Percentiles rank a stretch among this genome's conserved stretches.
Evolutionary conservation across 30 jellyfish, hydroid and myxozoan genomes (phyloP).

Genomic region (Hydractinia echinata): DNA sequence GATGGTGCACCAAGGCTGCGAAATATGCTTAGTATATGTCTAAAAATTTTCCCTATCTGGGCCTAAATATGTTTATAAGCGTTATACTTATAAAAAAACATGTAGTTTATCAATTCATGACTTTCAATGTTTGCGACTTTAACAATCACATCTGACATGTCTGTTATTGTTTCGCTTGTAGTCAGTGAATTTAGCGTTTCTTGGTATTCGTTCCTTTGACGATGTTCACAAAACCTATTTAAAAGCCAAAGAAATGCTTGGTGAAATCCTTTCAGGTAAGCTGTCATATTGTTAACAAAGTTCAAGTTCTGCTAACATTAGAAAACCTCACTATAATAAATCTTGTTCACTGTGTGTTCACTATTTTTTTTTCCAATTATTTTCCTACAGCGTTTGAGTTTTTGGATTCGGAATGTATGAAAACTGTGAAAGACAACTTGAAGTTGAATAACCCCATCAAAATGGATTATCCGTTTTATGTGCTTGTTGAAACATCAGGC

Average conservation of each 20-base stretch:
- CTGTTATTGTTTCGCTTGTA: not conserved
- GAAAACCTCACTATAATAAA: no score
- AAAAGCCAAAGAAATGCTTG: constrained; percentile 75
- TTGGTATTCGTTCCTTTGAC: constrained; percentile 77
- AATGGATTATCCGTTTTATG: constrained; percentile 72
- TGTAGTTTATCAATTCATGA: no score
- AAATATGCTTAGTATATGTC: no score
- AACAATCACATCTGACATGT: no score
- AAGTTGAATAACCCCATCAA: constrained; percentile 53
- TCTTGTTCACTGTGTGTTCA: no score
- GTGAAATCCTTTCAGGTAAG: constrained; percentile 92
- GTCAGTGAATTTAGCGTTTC: constrained; percentile 77
- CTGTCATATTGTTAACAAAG: not conserved
- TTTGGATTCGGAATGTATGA: constrained; percentile 52
- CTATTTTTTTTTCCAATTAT: no score
- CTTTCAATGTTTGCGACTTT: no score
- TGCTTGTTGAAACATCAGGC: constrained; percentile 91
- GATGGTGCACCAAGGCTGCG: no score
- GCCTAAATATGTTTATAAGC: no score
- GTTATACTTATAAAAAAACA: no score
- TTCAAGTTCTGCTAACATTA: not conserved
- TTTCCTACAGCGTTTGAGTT: constrained; percentile 69
- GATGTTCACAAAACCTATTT: constrained; percentile 63
- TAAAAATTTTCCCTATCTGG: no score
- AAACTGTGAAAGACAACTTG: constrained; percentile 55